A percentile compares a stretch with the other conserved stretches of the same genome.
Evolutionary conservation across 2,113 vertebrate genomes (phyloP).

Genomic region (Prunella fulvescens): DNA sequence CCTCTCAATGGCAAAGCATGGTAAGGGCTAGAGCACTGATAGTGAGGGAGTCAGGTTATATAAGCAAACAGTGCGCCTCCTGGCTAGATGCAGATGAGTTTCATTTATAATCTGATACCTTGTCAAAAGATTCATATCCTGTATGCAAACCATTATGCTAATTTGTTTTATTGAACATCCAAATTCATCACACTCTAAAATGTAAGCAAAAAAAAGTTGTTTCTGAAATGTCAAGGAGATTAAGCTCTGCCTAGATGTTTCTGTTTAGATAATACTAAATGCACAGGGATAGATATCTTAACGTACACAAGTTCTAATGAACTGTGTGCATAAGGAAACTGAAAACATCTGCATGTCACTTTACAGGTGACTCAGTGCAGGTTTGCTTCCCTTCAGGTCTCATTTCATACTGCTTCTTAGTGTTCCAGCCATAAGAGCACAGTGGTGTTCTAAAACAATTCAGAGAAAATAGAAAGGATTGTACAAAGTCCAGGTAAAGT

Average conservation of each 20-base stretch:
- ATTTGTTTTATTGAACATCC: background rate
- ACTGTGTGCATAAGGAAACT: background rate
- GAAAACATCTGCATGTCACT: background rate
- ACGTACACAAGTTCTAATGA: background rate
- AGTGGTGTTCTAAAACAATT: background rate
- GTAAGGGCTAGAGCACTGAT: background rate
- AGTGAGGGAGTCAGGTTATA: background rate
- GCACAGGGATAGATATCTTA: background rate
- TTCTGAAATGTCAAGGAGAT: background rate
- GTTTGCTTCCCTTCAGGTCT: background rate
- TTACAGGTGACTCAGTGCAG: background rate
- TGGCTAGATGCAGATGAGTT: background rate
- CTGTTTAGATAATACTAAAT: background rate
- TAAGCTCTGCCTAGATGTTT: background rate
- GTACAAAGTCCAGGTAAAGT: background rate
- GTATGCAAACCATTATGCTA: background rate
- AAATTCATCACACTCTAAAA: background rate
- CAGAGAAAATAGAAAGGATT: background rate
- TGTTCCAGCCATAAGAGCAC: background rate
- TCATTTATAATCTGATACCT: conserved; percentile 4
- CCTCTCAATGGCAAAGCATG: background rate
- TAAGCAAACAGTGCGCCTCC: background rate
- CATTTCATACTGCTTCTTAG: background rate
- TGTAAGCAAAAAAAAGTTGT: background rate
- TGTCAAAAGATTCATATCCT: background rate